Base-by-base conservation (phyloP, 2,888 invertebrate genomes). In the Campopleginae sp. region DNA sequence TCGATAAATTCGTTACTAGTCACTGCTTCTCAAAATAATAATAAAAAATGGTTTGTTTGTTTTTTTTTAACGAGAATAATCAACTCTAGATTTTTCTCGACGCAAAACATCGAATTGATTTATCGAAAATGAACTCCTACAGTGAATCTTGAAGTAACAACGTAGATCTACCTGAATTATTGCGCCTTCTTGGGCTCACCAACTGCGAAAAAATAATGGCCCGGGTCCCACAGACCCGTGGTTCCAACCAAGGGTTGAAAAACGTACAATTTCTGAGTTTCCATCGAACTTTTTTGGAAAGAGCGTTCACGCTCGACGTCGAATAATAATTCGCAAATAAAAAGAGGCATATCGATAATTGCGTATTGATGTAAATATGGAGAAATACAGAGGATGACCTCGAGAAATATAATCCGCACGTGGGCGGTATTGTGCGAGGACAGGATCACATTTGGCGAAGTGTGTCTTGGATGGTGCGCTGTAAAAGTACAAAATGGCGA, bases 341-440 rank as follows among this genome's bases (percentile, higher is more conserved):
- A 38, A 65, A 14, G 0, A 2, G 33, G 14, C 10, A 46, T 10
- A 23, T n/a, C 17, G 68, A 54, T 54, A 54, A 54, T 54, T 27
- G 44, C 68, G 23, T 44, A 66, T 77, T 61, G 44, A 38, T 68
- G 44, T 12, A 1, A 14, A 19, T 51, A 61, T 58, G 14, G 19
- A 68, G 23, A 51, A 68, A 46, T 61, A 31, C 38, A 79, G 58
- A 77, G 8, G 17, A 44, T 65, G 80, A 79, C 75, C 48, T 84
- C 63, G 68, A 17, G 12, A 63, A 75, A 75, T 65, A 75, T 70
- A 38, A 76, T 79, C 17, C 61, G 70, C 19, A 12, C 19, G 83
- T 84, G 83, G 83, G 83, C 75, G 83, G 76, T 75, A 75, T 75
- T 79, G 79, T 84, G 65, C 38, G 48, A 58, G 65, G 63, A 46